Conservation (phyloP, 1,140 invertebrate genomes). For the Homalodisca vitripennis region DNA sequence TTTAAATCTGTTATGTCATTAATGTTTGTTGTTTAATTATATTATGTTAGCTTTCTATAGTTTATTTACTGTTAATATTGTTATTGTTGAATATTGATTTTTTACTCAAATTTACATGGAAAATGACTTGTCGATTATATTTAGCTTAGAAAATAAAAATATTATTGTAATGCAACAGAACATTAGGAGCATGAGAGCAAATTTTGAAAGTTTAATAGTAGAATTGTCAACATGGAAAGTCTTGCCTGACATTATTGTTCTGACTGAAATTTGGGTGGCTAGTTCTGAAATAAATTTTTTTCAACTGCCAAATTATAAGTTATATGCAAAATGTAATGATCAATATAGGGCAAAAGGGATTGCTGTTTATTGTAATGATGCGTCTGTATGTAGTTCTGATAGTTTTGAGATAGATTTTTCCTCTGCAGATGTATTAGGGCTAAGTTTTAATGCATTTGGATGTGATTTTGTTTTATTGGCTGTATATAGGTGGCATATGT, state of each 20-base stretch:
- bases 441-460: neutral
- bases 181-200: neutral
- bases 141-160: no score
- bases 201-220: neutral
- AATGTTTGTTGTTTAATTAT: no score
- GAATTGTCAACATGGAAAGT: neutral
- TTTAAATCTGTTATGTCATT: no score
- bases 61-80: no score
- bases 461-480: neutral
- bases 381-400: neutral
- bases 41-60: no score
- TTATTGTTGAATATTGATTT: no score
- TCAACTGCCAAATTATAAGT: neutral
- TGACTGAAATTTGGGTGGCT: neutral
- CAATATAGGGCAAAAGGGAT: neutral
- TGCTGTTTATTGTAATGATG: neutral
- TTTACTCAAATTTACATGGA: no score
- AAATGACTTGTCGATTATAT: no score
- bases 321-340: neutral
- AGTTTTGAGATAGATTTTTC: neutral
- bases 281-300: neutral
- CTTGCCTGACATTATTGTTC: neutral
- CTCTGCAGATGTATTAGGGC: neutral
- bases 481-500: neutral
- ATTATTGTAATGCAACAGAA: neutral